A percentile compares a stretch with the other conserved stretches of the same genome.
Evolutionary conservation across 2,797 vertebrate genomes (phyloP).

Genomic region (Melanotaenia maccullochi): DNA sequence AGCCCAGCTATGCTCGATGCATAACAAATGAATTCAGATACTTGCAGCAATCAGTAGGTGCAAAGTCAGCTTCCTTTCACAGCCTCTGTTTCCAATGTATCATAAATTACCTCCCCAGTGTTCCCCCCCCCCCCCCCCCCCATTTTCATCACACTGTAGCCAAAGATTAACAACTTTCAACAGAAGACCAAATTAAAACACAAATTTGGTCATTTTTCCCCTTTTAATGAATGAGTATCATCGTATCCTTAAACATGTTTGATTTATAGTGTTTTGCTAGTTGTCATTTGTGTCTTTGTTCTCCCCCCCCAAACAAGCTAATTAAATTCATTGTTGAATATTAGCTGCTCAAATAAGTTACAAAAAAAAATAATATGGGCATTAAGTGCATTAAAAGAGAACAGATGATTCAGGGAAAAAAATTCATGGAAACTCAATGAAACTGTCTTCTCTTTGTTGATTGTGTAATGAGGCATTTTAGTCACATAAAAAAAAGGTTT

Average conservation of each 20-base stretch:
- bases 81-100: slow-evolving; percentile 89
- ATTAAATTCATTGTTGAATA: slow-evolving; percentile 5
- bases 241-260: slow-evolving; percentile 39
- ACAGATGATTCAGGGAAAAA: neutral
- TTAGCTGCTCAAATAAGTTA: neutral
- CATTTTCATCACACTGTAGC: slow-evolving; percentile 60
- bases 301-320: slow-evolving; percentile 1
- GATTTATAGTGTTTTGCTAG: slow-evolving; percentile 43
- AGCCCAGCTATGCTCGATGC: slow-evolving; percentile 99
- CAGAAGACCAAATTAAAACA: slow-evolving; percentile 72
- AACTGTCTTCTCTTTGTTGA: neutral
- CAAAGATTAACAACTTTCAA: slow-evolving; percentile 78
- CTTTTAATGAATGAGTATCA: slow-evolving; percentile 51
- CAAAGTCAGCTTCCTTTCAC: slow-evolving; percentile 92
- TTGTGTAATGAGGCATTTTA: too few species aligned
- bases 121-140: slow-evolving; percentile 11
- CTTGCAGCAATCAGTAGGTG: slow-evolving; percentile 99
- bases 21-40: slow-evolving; percentile 99
- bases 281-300: slow-evolving; percentile 27
- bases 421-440: slow-evolving; percentile 4
- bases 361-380: neutral
- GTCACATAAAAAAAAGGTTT: neutral
- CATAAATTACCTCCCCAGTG: slow-evolving; percentile 82
- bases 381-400: neutral
- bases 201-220: slow-evolving; percentile 62